Evolutionary conservation across 2,113 vertebrate species (phyloP).

Genomic region (Delphinapterus leucas): DNA sequence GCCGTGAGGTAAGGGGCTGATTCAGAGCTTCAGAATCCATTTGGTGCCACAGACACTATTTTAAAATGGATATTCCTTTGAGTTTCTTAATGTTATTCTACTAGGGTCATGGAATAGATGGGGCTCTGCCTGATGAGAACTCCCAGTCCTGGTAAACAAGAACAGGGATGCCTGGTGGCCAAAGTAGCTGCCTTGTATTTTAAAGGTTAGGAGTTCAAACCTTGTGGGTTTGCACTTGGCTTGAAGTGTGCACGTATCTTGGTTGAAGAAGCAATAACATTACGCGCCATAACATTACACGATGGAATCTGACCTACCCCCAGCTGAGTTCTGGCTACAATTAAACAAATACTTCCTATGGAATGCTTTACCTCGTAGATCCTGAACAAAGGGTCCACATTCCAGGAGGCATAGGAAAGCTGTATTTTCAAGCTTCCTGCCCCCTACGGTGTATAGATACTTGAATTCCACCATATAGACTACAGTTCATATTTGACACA

Average conservation of each 20-base stretch:
- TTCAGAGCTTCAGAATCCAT: slow-evolving; percentile 30
- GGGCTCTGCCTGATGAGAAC: slow-evolving; percentile 50
- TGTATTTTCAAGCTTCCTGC: slow-evolving; percentile 28
- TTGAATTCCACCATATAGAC: slow-evolving; percentile 17
- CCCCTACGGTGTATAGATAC: background rate
- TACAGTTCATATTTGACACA: background rate
- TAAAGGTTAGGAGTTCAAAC: slow-evolving; percentile 68
- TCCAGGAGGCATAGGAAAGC: slow-evolving; percentile 11
- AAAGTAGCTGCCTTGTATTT: slow-evolving; percentile 33
- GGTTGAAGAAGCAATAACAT: slow-evolving; percentile 23
- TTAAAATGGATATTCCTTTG: slow-evolving; percentile 52
- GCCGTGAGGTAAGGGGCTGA: slow-evolving; percentile 46
- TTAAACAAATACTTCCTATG: slow-evolving; percentile 59
- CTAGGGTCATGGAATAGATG: background rate
- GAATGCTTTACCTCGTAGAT: slow-evolving; percentile 28
- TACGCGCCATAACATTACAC: background rate
- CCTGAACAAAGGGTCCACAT: background rate
- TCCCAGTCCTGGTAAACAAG: slow-evolving; percentile 53
- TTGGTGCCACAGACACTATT: background rate
- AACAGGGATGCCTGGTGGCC: background rate
- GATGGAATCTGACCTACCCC: background rate
- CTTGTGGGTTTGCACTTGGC: slow-evolving; percentile 30
- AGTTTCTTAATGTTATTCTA: background rate
- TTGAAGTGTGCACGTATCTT: background rate
- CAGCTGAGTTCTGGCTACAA: slow-evolving; percentile 1